These are phyloP conservation scores for Pachycephus smyrnensis DNA, from an alignment of 2,888 invertebrate species.

Conservation along the genomic window DNA sequence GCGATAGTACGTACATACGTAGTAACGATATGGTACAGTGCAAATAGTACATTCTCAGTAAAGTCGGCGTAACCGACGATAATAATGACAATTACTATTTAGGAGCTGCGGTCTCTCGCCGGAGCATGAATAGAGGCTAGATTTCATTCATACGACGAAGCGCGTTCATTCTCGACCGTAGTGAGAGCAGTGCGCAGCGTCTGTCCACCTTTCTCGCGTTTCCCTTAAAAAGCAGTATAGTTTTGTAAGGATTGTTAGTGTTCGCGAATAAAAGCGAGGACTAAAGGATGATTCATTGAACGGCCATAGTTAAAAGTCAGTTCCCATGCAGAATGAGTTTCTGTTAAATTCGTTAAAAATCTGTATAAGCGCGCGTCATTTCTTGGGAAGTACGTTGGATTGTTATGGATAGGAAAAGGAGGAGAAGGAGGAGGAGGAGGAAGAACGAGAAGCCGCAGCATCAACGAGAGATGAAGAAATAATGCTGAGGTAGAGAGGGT, in stretches of 20 bases:
- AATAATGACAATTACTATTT: constrained; percentile 47
- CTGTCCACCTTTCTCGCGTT: neutral
- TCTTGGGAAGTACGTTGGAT: neutral
- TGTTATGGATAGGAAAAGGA: neutral
- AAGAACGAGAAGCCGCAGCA: neutral
- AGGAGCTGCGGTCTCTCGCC: constrained; percentile 43
- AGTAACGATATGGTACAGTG: neutral
- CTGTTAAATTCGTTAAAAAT: neutral
- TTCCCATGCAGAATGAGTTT: neutral
- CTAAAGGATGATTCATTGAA: neutral
- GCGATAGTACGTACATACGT: neutral
- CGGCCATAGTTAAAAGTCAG: neutral
- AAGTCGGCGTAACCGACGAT: constrained; percentile 21
- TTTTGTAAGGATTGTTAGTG: neutral
- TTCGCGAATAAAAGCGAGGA: neutral
- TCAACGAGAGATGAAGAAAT: neutral
- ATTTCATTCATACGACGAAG: constrained; percentile 55
- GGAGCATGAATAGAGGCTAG: constrained; percentile 55
- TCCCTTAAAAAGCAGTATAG: neutral
- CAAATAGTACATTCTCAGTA: neutral
- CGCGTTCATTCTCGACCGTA: neutral
- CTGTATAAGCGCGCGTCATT: neutral
- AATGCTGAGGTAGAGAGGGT: neutral
- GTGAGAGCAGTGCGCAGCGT: neutral
- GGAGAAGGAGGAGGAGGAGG: neutral